Evolutionary conservation across 2,797 vertebrate species (phyloP).

Genomic region (Sebastes itinus): DNA sequence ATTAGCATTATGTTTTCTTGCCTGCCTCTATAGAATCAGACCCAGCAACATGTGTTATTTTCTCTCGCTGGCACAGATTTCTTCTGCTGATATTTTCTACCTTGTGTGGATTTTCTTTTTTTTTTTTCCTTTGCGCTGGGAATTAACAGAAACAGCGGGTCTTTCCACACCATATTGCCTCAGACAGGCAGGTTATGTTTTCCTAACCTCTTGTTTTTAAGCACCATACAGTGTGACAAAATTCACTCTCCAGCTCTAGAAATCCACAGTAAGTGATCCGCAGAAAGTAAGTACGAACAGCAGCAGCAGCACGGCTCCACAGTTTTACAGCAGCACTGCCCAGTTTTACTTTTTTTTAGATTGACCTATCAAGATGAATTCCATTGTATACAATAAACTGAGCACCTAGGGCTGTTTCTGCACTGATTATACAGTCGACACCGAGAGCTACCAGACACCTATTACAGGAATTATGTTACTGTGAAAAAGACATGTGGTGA

Average conservation of each 20-base stretch:
- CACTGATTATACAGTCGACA: constrained; percentile 45
- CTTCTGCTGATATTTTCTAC: constrained; percentile 49
- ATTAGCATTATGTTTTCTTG: constrained; percentile 56
- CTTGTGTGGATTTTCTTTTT: constrained; percentile 64
- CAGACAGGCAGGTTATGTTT: constrained; percentile 65
- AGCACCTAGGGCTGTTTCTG: constrained; percentile 35
- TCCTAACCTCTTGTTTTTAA: constrained; percentile 59
- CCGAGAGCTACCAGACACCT: constrained; percentile 25
- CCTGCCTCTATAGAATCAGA: constrained; percentile 31
- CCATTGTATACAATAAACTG: constrained; percentile 30
- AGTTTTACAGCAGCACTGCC: constrained; percentile 16
- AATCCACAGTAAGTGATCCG: constrained; percentile 29
- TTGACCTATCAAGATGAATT: constrained; percentile 49
- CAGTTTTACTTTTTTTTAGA: constrained; percentile 15
- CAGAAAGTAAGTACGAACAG: constrained; percentile 16
- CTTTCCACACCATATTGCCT: constrained; percentile 38
- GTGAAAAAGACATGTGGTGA: constrained; percentile 49
- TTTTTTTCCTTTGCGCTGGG: constrained; percentile 20
- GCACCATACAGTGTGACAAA: constrained; percentile 51
- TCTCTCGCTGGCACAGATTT: constrained; percentile 35
- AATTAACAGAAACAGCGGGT: constrained; percentile 61
- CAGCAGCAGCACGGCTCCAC: constrained; percentile 13
- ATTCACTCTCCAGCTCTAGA: constrained; percentile 29
- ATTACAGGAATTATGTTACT: constrained; percentile 64
- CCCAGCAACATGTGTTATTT: constrained; percentile 52